phyloP scores from a whole-genome alignment of 1,140 invertebrate genomes.

The Parasteatoda tepidariorum region DNA sequence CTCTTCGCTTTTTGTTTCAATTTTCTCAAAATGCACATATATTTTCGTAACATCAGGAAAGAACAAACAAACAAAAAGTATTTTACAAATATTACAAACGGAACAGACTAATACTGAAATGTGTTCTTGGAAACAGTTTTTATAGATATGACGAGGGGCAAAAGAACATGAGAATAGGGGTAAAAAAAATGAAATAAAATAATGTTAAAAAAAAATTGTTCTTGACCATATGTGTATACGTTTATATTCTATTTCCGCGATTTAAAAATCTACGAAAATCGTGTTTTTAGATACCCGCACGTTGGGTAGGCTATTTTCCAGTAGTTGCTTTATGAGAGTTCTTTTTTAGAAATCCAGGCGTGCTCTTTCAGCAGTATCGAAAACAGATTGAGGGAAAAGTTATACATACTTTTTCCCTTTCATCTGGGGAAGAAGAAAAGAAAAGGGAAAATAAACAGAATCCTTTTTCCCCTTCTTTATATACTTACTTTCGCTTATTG shows the following conservation, averaged over 20 bases:
- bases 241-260: conserved; percentile 23
- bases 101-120: conserved; percentile 42
- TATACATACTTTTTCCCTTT: conserved; percentile 20
- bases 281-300: conserved; percentile 48
- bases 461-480: not conserved
- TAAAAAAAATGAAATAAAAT: not conserved
- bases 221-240: conserved; percentile 9
- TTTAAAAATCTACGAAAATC: conserved; percentile 37
- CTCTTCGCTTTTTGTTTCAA: not conserved
- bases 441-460: not conserved
- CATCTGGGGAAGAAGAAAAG: not conserved
- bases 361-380: conserved; percentile 32
- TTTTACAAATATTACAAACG: conserved; percentile 46
- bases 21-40: not conserved
- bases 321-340: conserved; percentile 37
- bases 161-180: not conserved
- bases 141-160: conserved; percentile 35
- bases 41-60: not conserved
- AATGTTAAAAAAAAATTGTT: not conserved
- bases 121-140: conserved; percentile 48
- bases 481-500: conserved; percentile 29
- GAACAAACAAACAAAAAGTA: not conserved
- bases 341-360: not conserved
- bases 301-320: conserved; percentile 38
- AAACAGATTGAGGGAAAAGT: conserved; percentile 46